Evolutionary conservation across 1,140 invertebrate genomes (phyloP).

Genomic region (Aphidius gifuensis): DNA sequence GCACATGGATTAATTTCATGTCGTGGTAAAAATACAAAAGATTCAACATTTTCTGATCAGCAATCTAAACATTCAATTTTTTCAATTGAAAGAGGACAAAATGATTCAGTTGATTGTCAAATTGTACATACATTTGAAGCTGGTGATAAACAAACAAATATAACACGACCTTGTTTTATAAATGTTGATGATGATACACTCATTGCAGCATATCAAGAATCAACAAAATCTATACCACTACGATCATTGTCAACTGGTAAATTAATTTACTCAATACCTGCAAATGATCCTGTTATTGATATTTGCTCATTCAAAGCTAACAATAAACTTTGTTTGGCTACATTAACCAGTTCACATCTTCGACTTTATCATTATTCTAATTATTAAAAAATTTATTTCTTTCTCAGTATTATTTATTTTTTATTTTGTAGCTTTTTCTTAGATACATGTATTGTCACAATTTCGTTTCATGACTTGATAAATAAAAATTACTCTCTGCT

Average conservation of each 20-base stretch:
- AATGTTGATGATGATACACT: conserved; percentile 57
- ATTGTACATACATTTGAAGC: conserved; percentile 62
- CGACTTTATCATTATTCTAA: too few species aligned
- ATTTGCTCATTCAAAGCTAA: conserved; percentile 53
- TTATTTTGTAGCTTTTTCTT: too few species aligned
- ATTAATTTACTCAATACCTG: conserved; percentile 58
- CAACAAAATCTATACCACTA: conserved; percentile 59
- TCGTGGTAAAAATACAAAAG: conserved; percentile 33
- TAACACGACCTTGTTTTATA: conserved; percentile 63
- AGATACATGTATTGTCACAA: too few species aligned
- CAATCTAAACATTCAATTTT: conserved; percentile 64
- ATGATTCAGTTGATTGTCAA: conserved; percentile 55
- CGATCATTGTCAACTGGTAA: conserved; percentile 66
- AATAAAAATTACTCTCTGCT: too few species aligned
- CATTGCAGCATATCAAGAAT: conserved; percentile 68
- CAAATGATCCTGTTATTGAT: conserved; percentile 64
- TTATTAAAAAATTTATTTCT: too few species aligned
- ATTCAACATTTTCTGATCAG: conserved; percentile 51
- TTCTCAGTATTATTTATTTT: too few species aligned
- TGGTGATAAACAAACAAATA: conserved; percentile 61
- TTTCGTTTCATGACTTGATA: too few species aligned
- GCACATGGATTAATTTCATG: conserved; percentile 65
- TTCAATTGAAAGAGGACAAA: conserved; percentile 53
- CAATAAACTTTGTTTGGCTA: neutral
- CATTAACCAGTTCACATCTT: neutral